Evolutionary conservation across 1,140 invertebrate species (phyloP).

Genomic region (Rhyacophila brunnea): DNA sequence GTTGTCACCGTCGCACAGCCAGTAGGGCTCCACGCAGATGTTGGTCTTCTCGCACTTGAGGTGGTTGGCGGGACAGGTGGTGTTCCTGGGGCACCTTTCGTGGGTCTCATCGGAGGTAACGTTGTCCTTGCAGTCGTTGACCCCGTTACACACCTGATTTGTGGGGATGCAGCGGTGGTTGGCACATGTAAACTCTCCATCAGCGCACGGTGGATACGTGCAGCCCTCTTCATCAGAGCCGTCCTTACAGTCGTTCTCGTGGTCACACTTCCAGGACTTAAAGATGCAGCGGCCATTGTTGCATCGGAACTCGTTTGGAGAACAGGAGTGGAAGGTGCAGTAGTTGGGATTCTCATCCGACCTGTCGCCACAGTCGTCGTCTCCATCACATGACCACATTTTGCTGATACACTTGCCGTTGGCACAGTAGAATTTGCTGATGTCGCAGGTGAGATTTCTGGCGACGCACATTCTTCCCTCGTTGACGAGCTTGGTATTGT

Average conservation of each 20-base stretch:
- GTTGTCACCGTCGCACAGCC: slow-evolving; percentile 90
- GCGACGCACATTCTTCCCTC: slow-evolving; percentile 89
- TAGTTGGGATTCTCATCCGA: slow-evolving; percentile 92
- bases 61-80: slow-evolving; percentile 83
- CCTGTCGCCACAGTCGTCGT: slow-evolving; percentile 92
- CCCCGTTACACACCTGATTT: slow-evolving; percentile 86
- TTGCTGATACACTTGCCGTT: slow-evolving; percentile 94
- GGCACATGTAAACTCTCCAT: slow-evolving; percentile 91
- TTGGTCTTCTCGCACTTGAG: slow-evolving; percentile 91
- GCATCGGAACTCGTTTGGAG: slow-evolving; percentile 89
- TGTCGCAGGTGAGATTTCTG: slow-evolving; percentile 84
- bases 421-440: slow-evolving; percentile 87
- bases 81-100: slow-evolving; percentile 80
- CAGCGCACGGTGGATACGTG: slow-evolving; percentile 82
- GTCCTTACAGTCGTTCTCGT: slow-evolving; percentile 94
- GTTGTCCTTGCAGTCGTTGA: slow-evolving; percentile 94
- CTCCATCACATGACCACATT: slow-evolving; percentile 96
- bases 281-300: slow-evolving; percentile 94
- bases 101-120: slow-evolving; percentile 88
- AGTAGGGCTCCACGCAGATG: slow-evolving; percentile 93
- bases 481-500: slow-evolving; percentile 84
- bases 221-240: slow-evolving; percentile 91
- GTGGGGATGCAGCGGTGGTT: slow-evolving; percentile 88
- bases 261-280: slow-evolving; percentile 91
- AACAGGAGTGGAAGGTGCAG: slow-evolving; percentile 92